These are phyloP conservation scores for Ganaspis brasiliensis DNA, from an alignment of 2,888 invertebrate genomes.

Conservation along the genomic window DNA sequence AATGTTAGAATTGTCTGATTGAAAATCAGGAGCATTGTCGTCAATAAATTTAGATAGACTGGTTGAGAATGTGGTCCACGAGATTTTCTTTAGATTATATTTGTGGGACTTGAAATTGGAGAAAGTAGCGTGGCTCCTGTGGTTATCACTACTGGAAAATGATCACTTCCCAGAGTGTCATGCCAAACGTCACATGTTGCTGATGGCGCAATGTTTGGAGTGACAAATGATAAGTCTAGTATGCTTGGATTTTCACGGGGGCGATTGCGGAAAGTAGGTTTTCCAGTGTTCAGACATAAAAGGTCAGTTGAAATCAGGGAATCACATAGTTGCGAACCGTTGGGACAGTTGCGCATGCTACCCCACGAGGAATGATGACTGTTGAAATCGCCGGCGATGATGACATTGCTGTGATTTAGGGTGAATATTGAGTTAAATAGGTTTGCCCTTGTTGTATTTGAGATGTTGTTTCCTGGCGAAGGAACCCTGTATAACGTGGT, in stretches of 20 bases:
- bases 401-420: background rate
- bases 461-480: background rate
- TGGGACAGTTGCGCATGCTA: background rate
- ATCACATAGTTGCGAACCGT: background rate
- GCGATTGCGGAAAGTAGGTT: background rate
- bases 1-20: background rate
- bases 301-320: background rate
- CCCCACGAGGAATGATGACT: background rate
- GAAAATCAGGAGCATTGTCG: background rate
- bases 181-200: background rate
- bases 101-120: background rate
- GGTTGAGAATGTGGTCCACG: background rate
- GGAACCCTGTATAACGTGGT: conserved; percentile 1
- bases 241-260: background rate
- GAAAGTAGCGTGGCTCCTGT: background rate
- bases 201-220: background rate
- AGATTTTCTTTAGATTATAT: background rate
- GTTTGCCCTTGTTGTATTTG: background rate
- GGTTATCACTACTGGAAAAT: background rate
- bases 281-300: background rate
- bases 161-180: background rate
- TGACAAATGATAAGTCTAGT: background rate
- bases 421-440: background rate
- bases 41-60: background rate
- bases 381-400: background rate